Conservation (phyloP, 1,140 invertebrate genomes). For the Dolichoris vasculosae region DNA sequence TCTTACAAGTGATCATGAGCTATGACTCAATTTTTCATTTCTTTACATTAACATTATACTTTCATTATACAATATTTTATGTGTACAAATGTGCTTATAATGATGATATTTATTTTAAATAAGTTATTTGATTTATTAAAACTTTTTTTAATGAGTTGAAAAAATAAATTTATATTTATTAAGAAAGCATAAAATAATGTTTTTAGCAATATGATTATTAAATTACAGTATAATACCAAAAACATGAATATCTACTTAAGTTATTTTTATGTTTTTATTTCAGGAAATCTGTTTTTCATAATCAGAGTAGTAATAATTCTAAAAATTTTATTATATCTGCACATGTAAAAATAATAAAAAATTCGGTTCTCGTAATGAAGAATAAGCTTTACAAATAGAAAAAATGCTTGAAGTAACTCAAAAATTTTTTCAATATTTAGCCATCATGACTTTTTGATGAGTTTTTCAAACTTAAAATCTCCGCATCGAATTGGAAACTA, state of each 20-base stretch:
- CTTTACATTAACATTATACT: too few species aligned
- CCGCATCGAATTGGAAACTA: slow-evolving; percentile 75
- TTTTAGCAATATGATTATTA: too few species aligned
- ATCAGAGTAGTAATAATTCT: not conserved
- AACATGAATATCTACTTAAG: too few species aligned
- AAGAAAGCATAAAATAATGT: too few species aligned
- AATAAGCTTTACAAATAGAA: slow-evolving; percentile 6
- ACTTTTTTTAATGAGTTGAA: too few species aligned
- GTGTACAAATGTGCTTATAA: too few species aligned
- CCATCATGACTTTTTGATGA: slow-evolving; percentile 74
- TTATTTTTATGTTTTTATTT: not conserved
- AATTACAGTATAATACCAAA: not conserved
- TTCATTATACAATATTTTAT: too few species aligned
- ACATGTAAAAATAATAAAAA: not conserved
- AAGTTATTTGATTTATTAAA: too few species aligned
- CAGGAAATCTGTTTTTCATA: slow-evolving; percentile 4
- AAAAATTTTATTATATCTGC: not conserved
- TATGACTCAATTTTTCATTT: slow-evolving; percentile 19
- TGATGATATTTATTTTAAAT: too few species aligned
- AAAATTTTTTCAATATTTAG: slow-evolving; percentile 75
- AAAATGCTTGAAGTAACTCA: slow-evolving; percentile 13
- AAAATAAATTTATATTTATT: too few species aligned
- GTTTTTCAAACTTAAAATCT: slow-evolving; percentile 68
- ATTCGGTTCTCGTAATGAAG: slow-evolving; percentile 10
- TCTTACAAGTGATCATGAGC: not conserved